phyloP scores from a whole-genome alignment of 92 coral and sea anemone genomes.

The Chrysogorgia sp. region DNA sequence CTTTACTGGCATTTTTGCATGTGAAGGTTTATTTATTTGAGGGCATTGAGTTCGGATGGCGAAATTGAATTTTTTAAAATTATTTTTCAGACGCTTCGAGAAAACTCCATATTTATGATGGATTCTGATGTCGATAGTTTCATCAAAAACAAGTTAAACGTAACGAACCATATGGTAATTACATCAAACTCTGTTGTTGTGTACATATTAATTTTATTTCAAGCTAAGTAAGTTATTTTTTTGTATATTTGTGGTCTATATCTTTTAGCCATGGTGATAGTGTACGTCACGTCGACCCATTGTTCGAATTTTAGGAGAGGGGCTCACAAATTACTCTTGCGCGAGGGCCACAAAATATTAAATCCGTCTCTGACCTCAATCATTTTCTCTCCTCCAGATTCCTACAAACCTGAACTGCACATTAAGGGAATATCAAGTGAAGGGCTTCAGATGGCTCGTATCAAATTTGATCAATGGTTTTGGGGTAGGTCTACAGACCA shows the following conservation, averaged over 20 bases:
- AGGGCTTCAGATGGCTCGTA: constrained; percentile 48
- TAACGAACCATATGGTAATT: constrained; percentile 42
- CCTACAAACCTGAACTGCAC: constrained; percentile 33
- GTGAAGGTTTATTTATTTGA: no score
- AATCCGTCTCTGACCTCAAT: no score
- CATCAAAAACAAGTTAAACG: constrained; percentile 35
- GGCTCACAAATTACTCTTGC: no score
- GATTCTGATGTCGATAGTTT: constrained; percentile 48
- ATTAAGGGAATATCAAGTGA: constrained; percentile 51
- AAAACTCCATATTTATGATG: constrained; percentile 40
- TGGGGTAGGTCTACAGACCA: not conserved
- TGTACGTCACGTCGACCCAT: no score
- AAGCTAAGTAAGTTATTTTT: no score
- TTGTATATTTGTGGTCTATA: no score
- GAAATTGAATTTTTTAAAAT: not conserved
- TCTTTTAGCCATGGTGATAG: no score
- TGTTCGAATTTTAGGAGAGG: no score
- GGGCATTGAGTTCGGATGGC: no score
- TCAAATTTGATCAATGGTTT: constrained; percentile 45
- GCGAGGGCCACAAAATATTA: no score
- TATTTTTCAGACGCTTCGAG: constrained; percentile 20
- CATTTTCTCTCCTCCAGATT: constrained; percentile 13
- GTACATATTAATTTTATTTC: no score
- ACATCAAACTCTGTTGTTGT: not conserved
- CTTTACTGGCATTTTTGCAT: no score